Percentiles rank a stretch among this genome's conserved stretches.
These are phyloP conservation scores for Hydrochoerus hydrochaeris DNA, from an alignment of 2,113 vertebrate species.

Conservation along the genomic window DNA sequence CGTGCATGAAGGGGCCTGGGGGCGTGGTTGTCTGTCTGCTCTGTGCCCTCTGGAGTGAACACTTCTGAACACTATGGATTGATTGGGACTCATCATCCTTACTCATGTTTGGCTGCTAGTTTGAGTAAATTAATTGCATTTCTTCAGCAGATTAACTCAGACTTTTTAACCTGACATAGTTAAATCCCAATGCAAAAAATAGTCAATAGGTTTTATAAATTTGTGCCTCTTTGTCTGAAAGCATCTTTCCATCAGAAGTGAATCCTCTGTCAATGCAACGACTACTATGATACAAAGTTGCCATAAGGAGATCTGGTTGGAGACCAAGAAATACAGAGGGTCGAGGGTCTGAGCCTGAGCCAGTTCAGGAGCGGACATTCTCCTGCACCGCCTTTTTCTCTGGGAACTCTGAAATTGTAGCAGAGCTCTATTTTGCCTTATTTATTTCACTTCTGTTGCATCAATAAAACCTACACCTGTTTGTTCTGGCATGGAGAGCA, in stretches of 20 bases:
- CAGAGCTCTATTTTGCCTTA: constrained; percentile 77
- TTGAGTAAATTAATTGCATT: neutral
- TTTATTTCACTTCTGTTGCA: constrained; percentile 80
- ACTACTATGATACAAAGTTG: neutral
- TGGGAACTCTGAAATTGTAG: constrained; percentile 65
- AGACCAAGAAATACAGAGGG: neutral
- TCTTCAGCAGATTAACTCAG: neutral
- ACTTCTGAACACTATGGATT: neutral
- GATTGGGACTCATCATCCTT: neutral
- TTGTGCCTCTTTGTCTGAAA: neutral
- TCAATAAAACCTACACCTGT: constrained; percentile 86
- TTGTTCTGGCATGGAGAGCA: constrained; percentile 84
- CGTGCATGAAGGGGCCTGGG: neutral
- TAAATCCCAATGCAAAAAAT: neutral
- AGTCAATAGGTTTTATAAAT: neutral
- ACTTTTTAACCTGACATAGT: neutral
- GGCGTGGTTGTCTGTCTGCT: neutral
- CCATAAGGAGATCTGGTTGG: neutral
- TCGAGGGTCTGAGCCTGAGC: neutral
- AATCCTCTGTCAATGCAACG: neutral
- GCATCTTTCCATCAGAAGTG: neutral
- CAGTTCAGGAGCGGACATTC: neutral
- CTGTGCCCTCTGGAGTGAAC: neutral
- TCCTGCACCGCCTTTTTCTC: constrained; percentile 59
- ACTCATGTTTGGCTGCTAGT: neutral